These are phyloP conservation scores for Acanthoscelides obtectus DNA, from an alignment of 2,888 invertebrate genomes.

Conservation along the genomic window DNA sequence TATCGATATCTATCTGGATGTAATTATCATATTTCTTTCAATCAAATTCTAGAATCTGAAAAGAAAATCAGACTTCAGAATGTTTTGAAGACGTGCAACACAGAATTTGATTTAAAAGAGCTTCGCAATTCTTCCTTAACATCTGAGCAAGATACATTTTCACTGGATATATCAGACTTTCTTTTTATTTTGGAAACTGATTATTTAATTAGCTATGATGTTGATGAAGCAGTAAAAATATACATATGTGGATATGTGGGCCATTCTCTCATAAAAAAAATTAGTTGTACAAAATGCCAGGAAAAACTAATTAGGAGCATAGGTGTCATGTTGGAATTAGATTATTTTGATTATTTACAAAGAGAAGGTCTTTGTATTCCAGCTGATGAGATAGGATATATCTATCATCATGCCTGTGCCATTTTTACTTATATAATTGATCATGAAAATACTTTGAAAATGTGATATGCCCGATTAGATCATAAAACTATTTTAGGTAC, in stretches of 20 bases:
- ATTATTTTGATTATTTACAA: constrained; percentile 9
- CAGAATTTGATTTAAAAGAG: constrained; percentile 2
- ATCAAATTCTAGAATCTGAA: constrained; percentile 12
- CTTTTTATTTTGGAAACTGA: constrained; percentile 8
- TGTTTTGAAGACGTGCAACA: constrained; percentile 2
- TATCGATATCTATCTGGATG: constrained; percentile 15
- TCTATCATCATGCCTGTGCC: too few species aligned
- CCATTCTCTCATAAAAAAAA: constrained; percentile 1
- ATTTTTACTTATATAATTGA: too few species aligned
- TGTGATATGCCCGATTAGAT: too few species aligned
- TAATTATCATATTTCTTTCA: constrained; percentile 17
- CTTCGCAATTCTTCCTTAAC: neutral
- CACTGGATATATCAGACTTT: neutral
- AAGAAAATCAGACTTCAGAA: constrained; percentile 12
- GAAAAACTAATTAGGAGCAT: neutral
- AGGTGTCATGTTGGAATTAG: constrained; percentile 2
- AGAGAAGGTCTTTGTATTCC: constrained; percentile 6
- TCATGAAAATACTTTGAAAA: too few species aligned
- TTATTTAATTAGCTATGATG: constrained; percentile 4
- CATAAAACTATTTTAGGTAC: too few species aligned
- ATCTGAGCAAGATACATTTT: neutral
- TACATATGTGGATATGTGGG: constrained; percentile 10
- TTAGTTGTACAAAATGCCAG: neutral
- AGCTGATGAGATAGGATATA: neutral
- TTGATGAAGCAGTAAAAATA: constrained; percentile 6